Conservation (phyloP, 2,113 vertebrate species). For the Rhegmatorhina hoffmannsi region DNA sequence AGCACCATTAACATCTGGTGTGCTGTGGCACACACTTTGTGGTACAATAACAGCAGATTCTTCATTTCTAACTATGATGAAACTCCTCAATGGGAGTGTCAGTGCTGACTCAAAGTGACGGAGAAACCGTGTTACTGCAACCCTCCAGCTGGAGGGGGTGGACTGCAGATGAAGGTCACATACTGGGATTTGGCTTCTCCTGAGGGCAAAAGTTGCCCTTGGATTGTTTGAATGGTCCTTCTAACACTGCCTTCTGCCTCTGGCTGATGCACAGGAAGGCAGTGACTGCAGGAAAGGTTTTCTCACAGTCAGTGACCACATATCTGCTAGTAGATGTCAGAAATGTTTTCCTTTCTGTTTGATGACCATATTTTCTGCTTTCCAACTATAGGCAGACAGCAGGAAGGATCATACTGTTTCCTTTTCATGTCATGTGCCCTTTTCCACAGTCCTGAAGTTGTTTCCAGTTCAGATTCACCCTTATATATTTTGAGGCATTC, state of each 20-base stretch:
- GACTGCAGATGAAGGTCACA: accelerated
- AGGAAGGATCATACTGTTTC: not conserved
- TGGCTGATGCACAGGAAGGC: not conserved
- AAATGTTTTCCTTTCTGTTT: not conserved
- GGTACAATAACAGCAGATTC: constrained; percentile 13
- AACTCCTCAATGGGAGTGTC: not conserved
- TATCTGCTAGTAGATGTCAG: not conserved
- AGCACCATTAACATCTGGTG: constrained; percentile 45
- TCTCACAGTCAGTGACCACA: not conserved
- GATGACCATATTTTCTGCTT: not conserved
- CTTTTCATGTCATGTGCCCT: not conserved
- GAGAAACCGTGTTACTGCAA: not conserved
- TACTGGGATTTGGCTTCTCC: not conserved
- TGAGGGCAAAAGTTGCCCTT: not conserved
- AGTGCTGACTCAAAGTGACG: not conserved
- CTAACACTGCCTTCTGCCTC: not conserved
- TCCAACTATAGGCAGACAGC: not conserved
- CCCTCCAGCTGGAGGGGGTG: not conserved
- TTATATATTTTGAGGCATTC: not conserved
- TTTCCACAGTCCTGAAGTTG: not conserved
- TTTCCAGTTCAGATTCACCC: not conserved
- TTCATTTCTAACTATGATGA: constrained; percentile 35
- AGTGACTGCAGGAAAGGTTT: not conserved
- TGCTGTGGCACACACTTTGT: constrained; percentile 12
- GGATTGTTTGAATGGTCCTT: not conserved